Percentiles rank a stretch among this genome's conserved stretches.
phyloP scores from a whole-genome alignment of 2,888 invertebrate species.

The Macaria notata region DNA sequence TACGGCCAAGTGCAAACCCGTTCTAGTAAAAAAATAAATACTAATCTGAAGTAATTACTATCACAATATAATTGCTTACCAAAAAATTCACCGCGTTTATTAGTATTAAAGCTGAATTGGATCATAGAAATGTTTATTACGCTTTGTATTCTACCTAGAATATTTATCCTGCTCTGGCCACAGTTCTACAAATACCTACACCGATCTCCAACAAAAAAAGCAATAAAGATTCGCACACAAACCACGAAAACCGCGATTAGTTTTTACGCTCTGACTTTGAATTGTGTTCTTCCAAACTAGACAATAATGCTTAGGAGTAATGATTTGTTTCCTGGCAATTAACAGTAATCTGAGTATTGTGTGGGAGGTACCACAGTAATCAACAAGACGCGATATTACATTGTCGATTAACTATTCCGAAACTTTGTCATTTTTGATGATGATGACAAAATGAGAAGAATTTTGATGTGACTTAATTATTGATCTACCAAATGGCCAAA shows the following conservation, averaged over 20 bases:
- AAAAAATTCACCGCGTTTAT: too few relatives aligned
- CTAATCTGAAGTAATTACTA: too few relatives aligned
- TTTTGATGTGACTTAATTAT: neutral
- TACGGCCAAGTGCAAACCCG: too few relatives aligned
- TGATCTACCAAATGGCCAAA: too few relatives aligned
- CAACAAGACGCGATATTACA: neutral
- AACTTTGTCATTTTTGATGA: slow-evolving; percentile 12
- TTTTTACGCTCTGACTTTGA: slow-evolving; percentile 25
- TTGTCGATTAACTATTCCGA: too few relatives aligned
- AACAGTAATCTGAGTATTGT: slow-evolving; percentile 16
- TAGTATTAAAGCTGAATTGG: too few relatives aligned
- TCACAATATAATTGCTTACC: too few relatives aligned
- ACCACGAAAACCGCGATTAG: neutral
- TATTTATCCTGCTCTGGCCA: neutral
- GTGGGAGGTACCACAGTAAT: slow-evolving; percentile 5
- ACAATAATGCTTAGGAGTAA: slow-evolving; percentile 8
- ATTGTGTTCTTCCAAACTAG: slow-evolving; percentile 14
- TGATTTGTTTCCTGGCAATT: slow-evolving; percentile 23
- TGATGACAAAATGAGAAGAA: slow-evolving; percentile 2
- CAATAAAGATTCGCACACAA: neutral
- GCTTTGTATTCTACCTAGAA: too few relatives aligned
- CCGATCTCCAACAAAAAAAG: neutral
- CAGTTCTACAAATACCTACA: neutral
- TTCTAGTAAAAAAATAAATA: too few relatives aligned
- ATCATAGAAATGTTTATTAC: too few relatives aligned